A percentile compares a stretch with the other conserved stretches of the same genome.
These are phyloP conservation scores for Xestia c-nigrum DNA, from an alignment of 2,888 invertebrate genomes.

Conservation along the genomic window DNA sequence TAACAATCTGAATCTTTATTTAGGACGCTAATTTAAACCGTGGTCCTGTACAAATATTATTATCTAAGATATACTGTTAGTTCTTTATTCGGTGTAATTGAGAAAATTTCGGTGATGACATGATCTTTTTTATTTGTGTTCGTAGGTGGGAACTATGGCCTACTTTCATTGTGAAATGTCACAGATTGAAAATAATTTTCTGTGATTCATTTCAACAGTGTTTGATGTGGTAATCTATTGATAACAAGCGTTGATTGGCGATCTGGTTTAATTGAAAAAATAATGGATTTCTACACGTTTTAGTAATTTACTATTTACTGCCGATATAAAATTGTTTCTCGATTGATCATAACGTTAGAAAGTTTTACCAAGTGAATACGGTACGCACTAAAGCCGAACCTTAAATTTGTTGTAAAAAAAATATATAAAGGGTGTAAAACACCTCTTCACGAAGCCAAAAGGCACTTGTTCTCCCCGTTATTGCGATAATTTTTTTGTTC, in stretches of 20 bases:
- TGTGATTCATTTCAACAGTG: neutral
- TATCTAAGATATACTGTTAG: conserved; percentile 48
- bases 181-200: neutral
- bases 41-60: conserved; percentile 65
- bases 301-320: neutral
- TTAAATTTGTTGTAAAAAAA: too few relatives aligned
- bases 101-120: conserved; percentile 37
- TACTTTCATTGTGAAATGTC: neutral
- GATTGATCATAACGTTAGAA: neutral
- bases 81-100: conserved; percentile 55
- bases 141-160: neutral
- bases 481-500: too few relatives aligned
- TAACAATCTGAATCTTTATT: conserved; percentile 67
- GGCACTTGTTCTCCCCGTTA: too few relatives aligned
- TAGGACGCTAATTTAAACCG: conserved; percentile 68
- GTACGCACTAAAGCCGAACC: too few relatives aligned
- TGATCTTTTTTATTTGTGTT: conserved; percentile 9
- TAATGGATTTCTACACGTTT: neutral
- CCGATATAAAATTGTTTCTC: too few relatives aligned
- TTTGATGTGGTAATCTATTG: conserved; percentile 1
- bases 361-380: neutral
- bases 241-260: neutral
- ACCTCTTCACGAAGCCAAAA: too few relatives aligned
- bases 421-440: too few relatives aligned
- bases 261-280: conserved; percentile 5